Evolutionary conservation across 1,140 invertebrate species (phyloP).

Genomic region (Danaus melanippus): DNA sequence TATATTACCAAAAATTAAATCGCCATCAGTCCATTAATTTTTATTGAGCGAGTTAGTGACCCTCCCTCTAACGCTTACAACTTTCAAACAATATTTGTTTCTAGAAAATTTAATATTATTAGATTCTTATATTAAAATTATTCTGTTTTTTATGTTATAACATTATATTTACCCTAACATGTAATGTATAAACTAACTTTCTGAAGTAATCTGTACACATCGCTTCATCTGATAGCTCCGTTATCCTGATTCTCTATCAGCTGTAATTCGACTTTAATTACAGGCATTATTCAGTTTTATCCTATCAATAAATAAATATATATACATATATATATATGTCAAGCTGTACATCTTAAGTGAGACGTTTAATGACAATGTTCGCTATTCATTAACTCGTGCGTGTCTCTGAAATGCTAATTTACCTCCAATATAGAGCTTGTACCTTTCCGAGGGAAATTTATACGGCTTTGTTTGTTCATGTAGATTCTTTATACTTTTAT

Average conservation of each 20-base stretch:
- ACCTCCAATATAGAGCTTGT: constrained; percentile 44
- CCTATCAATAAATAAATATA: too few relatives aligned
- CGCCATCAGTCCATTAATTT: constrained; percentile 33
- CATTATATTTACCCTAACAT: too few relatives aligned
- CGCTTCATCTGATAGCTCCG: too few relatives aligned
- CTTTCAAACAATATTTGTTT: constrained; percentile 31
- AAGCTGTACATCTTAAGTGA: constrained; percentile 36
- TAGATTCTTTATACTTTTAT: constrained; percentile 21
- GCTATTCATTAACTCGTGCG: constrained; percentile 57
- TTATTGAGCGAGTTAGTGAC: constrained; percentile 41
- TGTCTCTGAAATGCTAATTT: constrained; percentile 67
- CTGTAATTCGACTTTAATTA: too few relatives aligned
- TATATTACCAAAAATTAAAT: constrained; percentile 2
- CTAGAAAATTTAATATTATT: too few relatives aligned
- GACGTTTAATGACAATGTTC: constrained; percentile 63
- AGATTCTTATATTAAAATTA: too few relatives aligned
- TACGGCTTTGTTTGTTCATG: constrained; percentile 32
- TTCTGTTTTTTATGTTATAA: too few relatives aligned
- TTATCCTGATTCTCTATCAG: too few relatives aligned
- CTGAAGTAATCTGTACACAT: too few relatives aligned
- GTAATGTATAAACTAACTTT: too few relatives aligned
- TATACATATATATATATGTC: too few relatives aligned
- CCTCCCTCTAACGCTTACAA: constrained; percentile 29
- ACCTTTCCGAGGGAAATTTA: constrained; percentile 11
- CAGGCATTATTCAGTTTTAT: too few relatives aligned